phyloP scores from a whole-genome alignment of 2,113 vertebrate species.

The Trogon melanurus region DNA sequence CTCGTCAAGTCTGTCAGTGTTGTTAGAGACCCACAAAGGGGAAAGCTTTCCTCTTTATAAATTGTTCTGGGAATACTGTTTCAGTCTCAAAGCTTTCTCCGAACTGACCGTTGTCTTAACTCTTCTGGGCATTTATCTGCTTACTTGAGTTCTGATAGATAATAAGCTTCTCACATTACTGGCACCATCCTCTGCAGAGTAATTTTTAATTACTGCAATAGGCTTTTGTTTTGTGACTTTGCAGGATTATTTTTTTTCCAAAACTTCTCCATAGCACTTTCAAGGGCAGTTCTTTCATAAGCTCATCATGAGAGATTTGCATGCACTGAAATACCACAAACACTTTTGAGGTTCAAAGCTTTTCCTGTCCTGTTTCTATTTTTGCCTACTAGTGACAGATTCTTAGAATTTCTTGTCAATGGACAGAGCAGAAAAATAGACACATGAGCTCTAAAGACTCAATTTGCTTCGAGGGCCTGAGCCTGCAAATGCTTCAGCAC shows the following conservation, averaged over 20 bases:
- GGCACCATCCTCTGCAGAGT: background rate
- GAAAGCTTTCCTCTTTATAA: background rate
- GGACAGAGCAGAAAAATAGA: background rate
- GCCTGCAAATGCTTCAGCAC: background rate
- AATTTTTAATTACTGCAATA: background rate
- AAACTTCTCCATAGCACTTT: background rate
- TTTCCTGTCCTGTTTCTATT: conserved; percentile 27
- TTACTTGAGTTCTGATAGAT: background rate
- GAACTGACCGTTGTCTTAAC: background rate
- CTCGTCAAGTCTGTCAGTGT: background rate
- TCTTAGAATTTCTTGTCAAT: conserved; percentile 28
- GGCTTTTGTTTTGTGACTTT: background rate
- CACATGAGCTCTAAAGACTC: background rate
- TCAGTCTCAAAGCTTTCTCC: background rate
- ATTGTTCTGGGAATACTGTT: background rate
- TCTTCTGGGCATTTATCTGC: background rate
- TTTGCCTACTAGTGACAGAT: conserved; percentile 21
- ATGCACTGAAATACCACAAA: background rate
- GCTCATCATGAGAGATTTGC: background rate
- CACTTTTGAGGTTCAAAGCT: background rate
- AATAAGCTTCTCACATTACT: background rate
- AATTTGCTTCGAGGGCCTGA: background rate
- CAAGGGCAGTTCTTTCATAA: background rate
- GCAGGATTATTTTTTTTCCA: background rate
- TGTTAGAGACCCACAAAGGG: background rate